phyloP scores from a whole-genome alignment of 2,888 invertebrate species.

The Drosophila nr. perissopoda region DNA sequence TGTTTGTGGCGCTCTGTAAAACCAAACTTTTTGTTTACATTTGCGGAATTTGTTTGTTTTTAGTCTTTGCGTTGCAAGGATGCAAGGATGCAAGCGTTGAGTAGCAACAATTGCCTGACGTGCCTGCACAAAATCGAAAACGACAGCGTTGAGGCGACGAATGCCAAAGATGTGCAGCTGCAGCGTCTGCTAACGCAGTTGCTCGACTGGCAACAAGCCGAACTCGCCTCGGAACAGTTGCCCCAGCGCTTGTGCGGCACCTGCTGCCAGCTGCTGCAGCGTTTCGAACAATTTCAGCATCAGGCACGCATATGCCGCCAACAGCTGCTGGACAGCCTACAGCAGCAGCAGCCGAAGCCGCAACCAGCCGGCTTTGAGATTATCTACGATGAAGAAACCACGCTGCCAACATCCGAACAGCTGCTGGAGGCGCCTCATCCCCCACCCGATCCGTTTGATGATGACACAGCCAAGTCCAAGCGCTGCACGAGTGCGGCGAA shows the following conservation, averaged over 20 bases:
- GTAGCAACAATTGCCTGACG: slow-evolving; percentile 66
- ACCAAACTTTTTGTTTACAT: slow-evolving; percentile 27
- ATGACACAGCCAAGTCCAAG: slow-evolving; percentile 1
- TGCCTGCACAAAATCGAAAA: slow-evolving; percentile 64
- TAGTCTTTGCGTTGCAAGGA: neutral
- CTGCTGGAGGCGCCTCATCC: slow-evolving; percentile 44
- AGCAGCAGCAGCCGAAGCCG: slow-evolving; percentile 18
- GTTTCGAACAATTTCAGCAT: slow-evolving; percentile 62
- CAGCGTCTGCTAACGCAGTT: slow-evolving; percentile 50
- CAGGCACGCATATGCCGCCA: slow-evolving; percentile 58
- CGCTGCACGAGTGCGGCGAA: slow-evolving; percentile 17
- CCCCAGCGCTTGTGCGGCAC: slow-evolving; percentile 64
- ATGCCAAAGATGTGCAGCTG: slow-evolving; percentile 43
- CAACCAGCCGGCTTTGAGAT: slow-evolving; percentile 49
- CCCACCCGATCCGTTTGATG: slow-evolving; percentile 69
- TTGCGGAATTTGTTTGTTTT: neutral
- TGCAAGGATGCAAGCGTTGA: slow-evolving; percentile 48
- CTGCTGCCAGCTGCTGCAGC: slow-evolving; percentile 61
- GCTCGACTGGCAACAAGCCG: slow-evolving; percentile 36
- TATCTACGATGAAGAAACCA: slow-evolving; percentile 54
- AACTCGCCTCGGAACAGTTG: slow-evolving; percentile 30
- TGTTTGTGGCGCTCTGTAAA: slow-evolving; percentile 23
- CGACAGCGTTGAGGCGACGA: slow-evolving; percentile 7
- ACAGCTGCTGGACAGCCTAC: slow-evolving; percentile 57
- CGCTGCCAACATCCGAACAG: slow-evolving; percentile 35